These are phyloP conservation scores for Hydractinia symbiolongicarpus DNA, from an alignment of 30 jellyfish, hydroid and myxozoan genomes.

Conservation along the genomic window DNA sequence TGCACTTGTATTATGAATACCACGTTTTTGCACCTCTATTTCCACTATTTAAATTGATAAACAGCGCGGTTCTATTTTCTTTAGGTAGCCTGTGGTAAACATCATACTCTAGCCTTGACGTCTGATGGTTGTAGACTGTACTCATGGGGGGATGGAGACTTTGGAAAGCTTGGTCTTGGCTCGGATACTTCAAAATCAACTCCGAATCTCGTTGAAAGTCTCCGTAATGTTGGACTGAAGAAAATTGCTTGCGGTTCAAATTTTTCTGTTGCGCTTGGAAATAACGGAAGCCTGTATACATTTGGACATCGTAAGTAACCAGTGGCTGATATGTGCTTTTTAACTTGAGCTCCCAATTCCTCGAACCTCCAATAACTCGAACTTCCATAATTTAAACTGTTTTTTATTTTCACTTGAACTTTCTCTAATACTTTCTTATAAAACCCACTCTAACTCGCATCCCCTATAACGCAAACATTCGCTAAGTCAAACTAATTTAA, in stretches of 20 bases:
- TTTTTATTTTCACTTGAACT: too few species aligned
- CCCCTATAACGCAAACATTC: too few species aligned
- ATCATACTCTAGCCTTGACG: conserved; percentile 77
- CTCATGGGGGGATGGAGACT: conserved; percentile 86
- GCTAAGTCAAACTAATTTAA: too few species aligned
- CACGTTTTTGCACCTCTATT: too few species aligned
- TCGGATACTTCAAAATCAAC: conserved; percentile 37
- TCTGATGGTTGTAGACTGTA: conserved; percentile 58
- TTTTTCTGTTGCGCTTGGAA: conserved; percentile 65
- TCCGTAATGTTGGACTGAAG: conserved; percentile 49
- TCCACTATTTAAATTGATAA: too few species aligned
- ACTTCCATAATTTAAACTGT: too few species aligned
- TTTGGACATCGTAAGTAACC: conserved; percentile 68
- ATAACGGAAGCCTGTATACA: conserved; percentile 58
- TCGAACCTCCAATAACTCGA: too few species aligned
- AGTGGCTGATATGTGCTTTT: not conserved
- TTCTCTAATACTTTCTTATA: too few species aligned
- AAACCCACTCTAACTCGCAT: too few species aligned
- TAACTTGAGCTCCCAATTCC: too few species aligned
- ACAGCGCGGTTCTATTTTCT: not conserved
- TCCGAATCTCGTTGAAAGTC: conserved; percentile 49
- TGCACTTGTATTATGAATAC: too few species aligned
- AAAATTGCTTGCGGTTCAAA: conserved; percentile 78
- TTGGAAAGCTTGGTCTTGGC: conserved; percentile 83
- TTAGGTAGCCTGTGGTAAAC: conserved; percentile 82